Conservation (phyloP, 2,113 vertebrate genomes). For the Callionymus lyra region DNA sequence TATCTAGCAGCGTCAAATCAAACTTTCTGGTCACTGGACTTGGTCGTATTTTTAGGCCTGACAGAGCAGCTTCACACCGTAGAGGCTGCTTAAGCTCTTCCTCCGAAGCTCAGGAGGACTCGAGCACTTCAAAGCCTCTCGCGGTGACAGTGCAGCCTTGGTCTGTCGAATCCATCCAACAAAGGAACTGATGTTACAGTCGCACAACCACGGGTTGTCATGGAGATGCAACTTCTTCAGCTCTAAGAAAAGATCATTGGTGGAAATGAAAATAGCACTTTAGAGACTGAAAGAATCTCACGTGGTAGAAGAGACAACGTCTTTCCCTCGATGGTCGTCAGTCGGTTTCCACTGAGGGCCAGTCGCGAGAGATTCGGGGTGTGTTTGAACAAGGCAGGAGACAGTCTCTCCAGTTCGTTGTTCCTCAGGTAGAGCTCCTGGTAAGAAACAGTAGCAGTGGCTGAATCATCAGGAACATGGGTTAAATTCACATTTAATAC, state of each 20-base stretch:
- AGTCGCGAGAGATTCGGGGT: constrained; percentile 60
- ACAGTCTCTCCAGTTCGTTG: constrained; percentile 56
- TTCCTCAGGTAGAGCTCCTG: constrained; percentile 68
- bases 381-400: constrained; percentile 53
- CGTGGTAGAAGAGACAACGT: constrained; percentile 53
- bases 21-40: too few species aligned
- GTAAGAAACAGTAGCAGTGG: neutral
- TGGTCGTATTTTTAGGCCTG: constrained; percentile 16
- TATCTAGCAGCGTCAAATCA: too few species aligned
- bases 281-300: constrained; percentile 25
- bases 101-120: constrained; percentile 46
- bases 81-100: constrained; percentile 49
- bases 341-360: constrained; percentile 64
- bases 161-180: constrained; percentile 53
- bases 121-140: constrained; percentile 37
- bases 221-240: constrained; percentile 62
- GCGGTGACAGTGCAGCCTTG: constrained; percentile 36
- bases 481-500: too few species aligned
- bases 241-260: constrained; percentile 28
- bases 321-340: constrained; percentile 60
- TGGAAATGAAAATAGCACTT: neutral
- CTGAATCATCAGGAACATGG: too few species aligned
- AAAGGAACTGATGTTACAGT: constrained; percentile 61
- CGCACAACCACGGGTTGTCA: constrained; percentile 66
- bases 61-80: constrained; percentile 36